Evolutionary conservation across 2,888 invertebrate genomes (phyloP).

Genomic region (Chaetogeoica ovagalla): DNA sequence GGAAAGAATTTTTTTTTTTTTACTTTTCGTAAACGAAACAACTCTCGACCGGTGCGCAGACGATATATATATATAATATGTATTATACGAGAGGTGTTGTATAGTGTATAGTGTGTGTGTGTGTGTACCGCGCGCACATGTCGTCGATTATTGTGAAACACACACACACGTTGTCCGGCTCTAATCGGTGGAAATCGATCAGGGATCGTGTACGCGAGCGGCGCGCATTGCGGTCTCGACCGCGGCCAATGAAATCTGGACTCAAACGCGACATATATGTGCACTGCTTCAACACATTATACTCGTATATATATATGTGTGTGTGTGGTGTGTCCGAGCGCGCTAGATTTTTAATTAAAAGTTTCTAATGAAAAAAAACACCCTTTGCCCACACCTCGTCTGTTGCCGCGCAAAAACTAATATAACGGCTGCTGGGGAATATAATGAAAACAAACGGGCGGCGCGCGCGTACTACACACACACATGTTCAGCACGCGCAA

Average conservation of each 20-base stretch:
- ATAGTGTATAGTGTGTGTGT: no score
- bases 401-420: constrained; percentile 41
- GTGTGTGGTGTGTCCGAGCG: constrained; percentile 34
- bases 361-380: constrained; percentile 52
- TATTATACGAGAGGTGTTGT: no score
- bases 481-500: not conserved
- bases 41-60: no score
- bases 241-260: constrained; percentile 46
- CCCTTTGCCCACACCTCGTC: constrained; percentile 26
- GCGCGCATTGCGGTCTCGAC: constrained; percentile 12
- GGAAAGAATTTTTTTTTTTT: no score
- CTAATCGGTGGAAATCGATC: constrained; percentile 44
- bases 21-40: no score
- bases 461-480: not conserved
- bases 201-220: constrained; percentile 11
- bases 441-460: constrained; percentile 52
- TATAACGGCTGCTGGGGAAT: constrained; percentile 51
- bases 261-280: not conserved
- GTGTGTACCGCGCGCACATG: no score
- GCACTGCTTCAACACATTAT: not conserved
- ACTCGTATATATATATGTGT: not conserved
- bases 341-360: constrained; percentile 53
- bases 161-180: not conserved
- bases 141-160: not conserved
- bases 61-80: no score